These are phyloP conservation scores for Sepiola atlantica DNA, from an alignment of 2,888 invertebrate species.

Conservation along the genomic window DNA sequence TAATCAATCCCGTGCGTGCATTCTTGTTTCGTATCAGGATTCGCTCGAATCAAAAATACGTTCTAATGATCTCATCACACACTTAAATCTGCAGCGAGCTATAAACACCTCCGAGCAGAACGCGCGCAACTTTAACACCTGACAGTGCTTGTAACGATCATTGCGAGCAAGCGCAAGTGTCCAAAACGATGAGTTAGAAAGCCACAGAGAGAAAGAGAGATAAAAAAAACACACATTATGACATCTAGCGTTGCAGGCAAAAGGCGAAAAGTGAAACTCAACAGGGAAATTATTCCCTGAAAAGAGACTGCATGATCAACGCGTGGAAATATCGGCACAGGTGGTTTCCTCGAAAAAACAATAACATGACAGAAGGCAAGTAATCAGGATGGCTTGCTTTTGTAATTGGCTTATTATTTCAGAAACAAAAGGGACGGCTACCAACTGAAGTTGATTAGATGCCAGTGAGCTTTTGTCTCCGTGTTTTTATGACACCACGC, in stretches of 20 bases:
- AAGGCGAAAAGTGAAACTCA: neutral
- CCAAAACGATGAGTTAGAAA: neutral
- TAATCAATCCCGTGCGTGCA: no score
- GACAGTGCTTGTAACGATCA: neutral
- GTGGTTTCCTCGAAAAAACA: neutral
- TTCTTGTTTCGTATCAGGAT: no score
- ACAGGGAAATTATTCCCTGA: neutral
- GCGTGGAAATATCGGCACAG: neutral
- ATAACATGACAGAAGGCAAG: neutral
- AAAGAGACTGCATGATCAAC: no score
- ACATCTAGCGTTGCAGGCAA: neutral
- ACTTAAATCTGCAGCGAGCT: neutral
- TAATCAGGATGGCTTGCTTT: neutral
- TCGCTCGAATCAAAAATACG: no score
- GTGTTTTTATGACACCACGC: neutral
- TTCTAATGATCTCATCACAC: neutral
- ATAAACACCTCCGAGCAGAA: neutral
- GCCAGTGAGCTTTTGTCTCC: neutral
- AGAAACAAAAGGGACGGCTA: neutral
- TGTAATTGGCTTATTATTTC: neutral
- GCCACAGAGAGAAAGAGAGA: no score
- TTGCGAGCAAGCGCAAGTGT: neutral
- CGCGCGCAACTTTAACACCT: neutral
- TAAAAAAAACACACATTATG: neutral
- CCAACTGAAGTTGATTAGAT: neutral